Evolutionary conservation across 2,113 vertebrate species (phyloP).

Genomic region (Dendrocopos noguchii): DNA sequence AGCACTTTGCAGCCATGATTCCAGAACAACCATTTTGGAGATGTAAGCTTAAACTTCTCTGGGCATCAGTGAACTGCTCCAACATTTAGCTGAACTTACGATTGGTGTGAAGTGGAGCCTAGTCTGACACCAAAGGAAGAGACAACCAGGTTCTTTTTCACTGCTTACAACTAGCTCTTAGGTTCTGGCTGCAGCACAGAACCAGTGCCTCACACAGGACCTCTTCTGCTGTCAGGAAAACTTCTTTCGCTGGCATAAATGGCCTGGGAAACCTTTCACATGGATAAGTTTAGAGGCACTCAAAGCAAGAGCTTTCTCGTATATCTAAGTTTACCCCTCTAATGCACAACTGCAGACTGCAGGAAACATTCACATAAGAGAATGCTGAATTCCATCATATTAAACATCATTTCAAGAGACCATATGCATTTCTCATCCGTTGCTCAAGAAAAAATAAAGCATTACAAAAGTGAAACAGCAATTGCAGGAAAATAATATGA

Average conservation of each 20-base stretch:
- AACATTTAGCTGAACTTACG: background rate
- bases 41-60: background rate
- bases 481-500: background rate
- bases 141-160: background rate
- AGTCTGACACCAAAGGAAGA: background rate
- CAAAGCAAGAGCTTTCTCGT: background rate
- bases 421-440: background rate
- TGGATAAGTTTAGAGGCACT: background rate
- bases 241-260: rapidly evolving
- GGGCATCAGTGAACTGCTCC: background rate
- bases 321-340: background rate
- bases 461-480: background rate
- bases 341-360: background rate
- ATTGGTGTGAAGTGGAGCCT: background rate
- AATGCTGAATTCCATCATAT: background rate
- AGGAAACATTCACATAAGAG: background rate
- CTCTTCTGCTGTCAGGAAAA: background rate
- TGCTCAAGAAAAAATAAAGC: background rate
- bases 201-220: background rate
- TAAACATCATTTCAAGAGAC: background rate
- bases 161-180: background rate
- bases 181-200: background rate
- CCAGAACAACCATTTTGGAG: background rate
- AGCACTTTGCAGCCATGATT: background rate
- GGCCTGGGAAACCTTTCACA: background rate